Evolutionary conservation across 2,888 invertebrate genomes (phyloP).

Genomic region (Trissolcus brochymenae): DNA sequence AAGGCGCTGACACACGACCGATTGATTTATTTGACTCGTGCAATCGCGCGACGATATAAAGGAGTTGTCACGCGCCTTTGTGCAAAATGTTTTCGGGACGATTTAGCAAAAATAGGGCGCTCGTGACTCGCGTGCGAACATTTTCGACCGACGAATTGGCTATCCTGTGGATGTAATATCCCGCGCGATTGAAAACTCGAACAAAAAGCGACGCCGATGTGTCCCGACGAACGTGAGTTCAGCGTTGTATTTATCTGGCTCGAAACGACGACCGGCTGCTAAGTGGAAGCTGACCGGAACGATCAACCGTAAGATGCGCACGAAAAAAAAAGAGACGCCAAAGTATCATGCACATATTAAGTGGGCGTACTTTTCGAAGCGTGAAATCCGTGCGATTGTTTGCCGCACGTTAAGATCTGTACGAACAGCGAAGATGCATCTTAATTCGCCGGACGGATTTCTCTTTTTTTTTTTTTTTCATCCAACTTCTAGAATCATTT

Average conservation of each 20-base stretch:
- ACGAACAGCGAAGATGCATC: background rate
- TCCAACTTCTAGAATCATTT: too few species aligned
- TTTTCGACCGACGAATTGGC: background rate
- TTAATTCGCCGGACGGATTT: background rate
- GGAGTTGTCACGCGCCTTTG: background rate
- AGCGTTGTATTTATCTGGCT: conserved; percentile 17
- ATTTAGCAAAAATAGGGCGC: background rate
- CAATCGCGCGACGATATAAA: too few species aligned
- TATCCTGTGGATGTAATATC: conserved; percentile 24
- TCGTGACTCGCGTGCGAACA: conserved; percentile 28
- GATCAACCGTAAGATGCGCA: conserved; percentile 12
- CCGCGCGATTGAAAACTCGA: conserved; percentile 37
- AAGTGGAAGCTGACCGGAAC: conserved; percentile 35
- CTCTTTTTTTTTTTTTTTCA: background rate
- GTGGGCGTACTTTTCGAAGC: conserved; percentile 22
- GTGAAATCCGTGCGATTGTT: conserved; percentile 19
- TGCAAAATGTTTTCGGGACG: background rate
- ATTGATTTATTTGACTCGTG: conserved; percentile 9
- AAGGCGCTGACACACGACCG: background rate
- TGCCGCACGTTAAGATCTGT: background rate
- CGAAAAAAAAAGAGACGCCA: conserved; percentile 1
- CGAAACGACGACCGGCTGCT: conserved; percentile 2
- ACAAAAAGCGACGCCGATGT: conserved; percentile 21
- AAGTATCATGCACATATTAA: conserved; percentile 13
- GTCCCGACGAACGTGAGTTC: conserved; percentile 20